Percentiles rank a stretch among this genome's conserved stretches.
These are phyloP conservation scores for Galeruca laticollis DNA, from an alignment of 2,888 invertebrate genomes.

Conservation along the genomic window DNA sequence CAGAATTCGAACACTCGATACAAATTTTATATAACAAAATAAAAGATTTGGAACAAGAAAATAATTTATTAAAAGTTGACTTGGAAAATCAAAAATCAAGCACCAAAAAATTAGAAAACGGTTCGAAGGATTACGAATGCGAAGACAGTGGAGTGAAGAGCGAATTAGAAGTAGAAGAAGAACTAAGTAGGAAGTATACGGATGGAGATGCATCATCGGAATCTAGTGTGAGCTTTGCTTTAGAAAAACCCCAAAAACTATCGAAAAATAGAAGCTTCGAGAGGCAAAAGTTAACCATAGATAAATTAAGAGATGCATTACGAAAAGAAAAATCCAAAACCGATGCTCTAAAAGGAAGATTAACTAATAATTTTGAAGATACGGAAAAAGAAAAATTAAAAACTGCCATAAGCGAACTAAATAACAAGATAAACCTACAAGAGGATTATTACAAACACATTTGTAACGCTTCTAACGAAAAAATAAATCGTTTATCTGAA, in stretches of 20 bases:
- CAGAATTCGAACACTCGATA: conserved; percentile 32
- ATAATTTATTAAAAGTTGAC: too few relatives aligned
- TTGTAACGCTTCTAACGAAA: conserved; percentile 24
- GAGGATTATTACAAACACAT: conserved; percentile 29
- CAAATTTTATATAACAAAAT: conserved; percentile 31
- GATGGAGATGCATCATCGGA: conserved; percentile 33
- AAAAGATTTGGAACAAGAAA: conserved; percentile 21
- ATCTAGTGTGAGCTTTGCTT: conserved; percentile 20
- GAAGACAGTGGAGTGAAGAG: conserved; percentile 35
- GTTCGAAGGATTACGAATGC: conserved; percentile 22
- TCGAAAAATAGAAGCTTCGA: conserved; percentile 44
- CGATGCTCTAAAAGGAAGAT: conserved; percentile 21
- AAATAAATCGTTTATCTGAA: conserved; percentile 28
- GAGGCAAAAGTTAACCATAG: conserved; percentile 49
- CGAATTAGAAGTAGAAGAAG: conserved; percentile 30
- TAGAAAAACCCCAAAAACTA: conserved; percentile 11
- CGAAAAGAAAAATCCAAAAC: conserved; percentile 32
- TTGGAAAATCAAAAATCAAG: conserved; percentile 34
- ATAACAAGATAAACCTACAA: conserved; percentile 23
- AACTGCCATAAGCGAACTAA: conserved; percentile 22
- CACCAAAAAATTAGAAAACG: conserved; percentile 27
- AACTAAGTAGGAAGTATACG: conserved; percentile 11
- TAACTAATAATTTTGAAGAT: conserved; percentile 16
- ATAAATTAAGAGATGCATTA: conserved; percentile 45
- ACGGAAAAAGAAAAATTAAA: conserved; percentile 33